Conservation (phyloP, 1,140 invertebrate genomes). For the Bombyx mandarina region DNA sequence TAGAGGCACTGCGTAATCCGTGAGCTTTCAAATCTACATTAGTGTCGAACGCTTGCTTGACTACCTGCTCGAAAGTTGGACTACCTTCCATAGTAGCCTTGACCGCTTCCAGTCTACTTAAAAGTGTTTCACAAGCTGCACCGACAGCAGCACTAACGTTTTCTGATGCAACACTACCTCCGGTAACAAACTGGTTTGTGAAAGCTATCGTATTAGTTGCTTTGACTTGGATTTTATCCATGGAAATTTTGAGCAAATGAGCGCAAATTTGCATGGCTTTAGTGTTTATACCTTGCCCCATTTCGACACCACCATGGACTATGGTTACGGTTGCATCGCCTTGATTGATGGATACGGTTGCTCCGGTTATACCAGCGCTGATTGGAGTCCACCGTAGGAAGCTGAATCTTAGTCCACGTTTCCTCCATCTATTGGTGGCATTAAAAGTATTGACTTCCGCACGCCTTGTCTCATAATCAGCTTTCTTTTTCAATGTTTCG, state of each 20-base stretch:
- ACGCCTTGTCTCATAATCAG: slow-evolving; percentile 74
- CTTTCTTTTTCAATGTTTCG: slow-evolving; percentile 60
- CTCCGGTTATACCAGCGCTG: slow-evolving; percentile 71
- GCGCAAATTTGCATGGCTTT: slow-evolving; percentile 82
- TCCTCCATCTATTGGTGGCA: slow-evolving; percentile 81
- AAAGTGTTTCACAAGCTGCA: slow-evolving; percentile 41
- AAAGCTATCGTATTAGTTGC: slow-evolving; percentile 64
- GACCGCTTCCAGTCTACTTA: slow-evolving; percentile 73
- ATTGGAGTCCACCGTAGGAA: slow-evolving; percentile 75
- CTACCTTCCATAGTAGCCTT: slow-evolving; percentile 60
- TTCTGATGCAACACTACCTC: slow-evolving; percentile 67
- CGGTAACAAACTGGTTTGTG: slow-evolving; percentile 73
- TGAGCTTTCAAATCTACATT: slow-evolving; percentile 70
- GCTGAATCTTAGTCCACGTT: slow-evolving; percentile 77
- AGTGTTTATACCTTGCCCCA: slow-evolving; percentile 86
- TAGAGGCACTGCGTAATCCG: slow-evolving; percentile 21
- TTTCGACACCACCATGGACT: slow-evolving; percentile 84
- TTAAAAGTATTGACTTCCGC: slow-evolving; percentile 75
- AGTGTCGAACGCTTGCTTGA: slow-evolving; percentile 65
- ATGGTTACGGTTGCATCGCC: slow-evolving; percentile 83
- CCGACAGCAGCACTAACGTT: slow-evolving; percentile 16
- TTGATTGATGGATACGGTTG: slow-evolving; percentile 79
- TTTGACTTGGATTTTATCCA: slow-evolving; percentile 70
- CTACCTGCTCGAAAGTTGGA: slow-evolving; percentile 74
- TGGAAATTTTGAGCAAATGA: slow-evolving; percentile 76